phyloP scores from a whole-genome alignment of 2,888 invertebrate species.

The Trisateles emortualis region DNA sequence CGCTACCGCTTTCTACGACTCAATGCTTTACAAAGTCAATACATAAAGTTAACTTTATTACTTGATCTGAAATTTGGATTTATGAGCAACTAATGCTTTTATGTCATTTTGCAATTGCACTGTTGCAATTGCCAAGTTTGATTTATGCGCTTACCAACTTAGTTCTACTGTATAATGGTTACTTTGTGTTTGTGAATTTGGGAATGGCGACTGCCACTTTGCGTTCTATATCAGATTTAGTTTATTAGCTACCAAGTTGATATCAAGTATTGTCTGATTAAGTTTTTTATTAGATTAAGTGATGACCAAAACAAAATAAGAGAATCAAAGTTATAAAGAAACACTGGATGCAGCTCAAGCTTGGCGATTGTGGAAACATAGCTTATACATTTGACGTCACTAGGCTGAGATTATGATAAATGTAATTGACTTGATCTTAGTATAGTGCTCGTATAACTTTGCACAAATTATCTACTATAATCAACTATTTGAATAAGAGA shows the following conservation, averaged over 20 bases:
- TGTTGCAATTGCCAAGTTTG: slow-evolving; percentile 31
- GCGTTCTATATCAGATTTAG: not conserved
- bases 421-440: too few relatives aligned
- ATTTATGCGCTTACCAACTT: slow-evolving; percentile 31
- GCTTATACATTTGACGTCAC: too few relatives aligned
- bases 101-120: slow-evolving; percentile 29
- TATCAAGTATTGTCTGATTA: not conserved
- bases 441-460: too few relatives aligned
- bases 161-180: slow-evolving; percentile 13
- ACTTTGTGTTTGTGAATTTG: slow-evolving; percentile 34
- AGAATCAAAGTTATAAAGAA: too few relatives aligned
- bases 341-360: too few relatives aligned
- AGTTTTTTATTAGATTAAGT: too few relatives aligned
- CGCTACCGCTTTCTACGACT: slow-evolving; percentile 4
- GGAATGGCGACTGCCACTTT: slow-evolving; percentile 20
- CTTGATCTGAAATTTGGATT: slow-evolving; percentile 35
- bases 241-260: not conserved
- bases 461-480: too few relatives aligned
- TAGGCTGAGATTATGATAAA: too few relatives aligned
- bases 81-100: slow-evolving; percentile 39
- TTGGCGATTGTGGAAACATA: too few relatives aligned
- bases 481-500: too few relatives aligned
- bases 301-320: too few relatives aligned
- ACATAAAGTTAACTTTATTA: slow-evolving; percentile 23
- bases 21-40: slow-evolving; percentile 22